Percentiles rank a stretch among this genome's conserved stretches.
Conservation (phyloP, 2,797 vertebrate species). For the Melanogrammus aeglefinus region DNA sequence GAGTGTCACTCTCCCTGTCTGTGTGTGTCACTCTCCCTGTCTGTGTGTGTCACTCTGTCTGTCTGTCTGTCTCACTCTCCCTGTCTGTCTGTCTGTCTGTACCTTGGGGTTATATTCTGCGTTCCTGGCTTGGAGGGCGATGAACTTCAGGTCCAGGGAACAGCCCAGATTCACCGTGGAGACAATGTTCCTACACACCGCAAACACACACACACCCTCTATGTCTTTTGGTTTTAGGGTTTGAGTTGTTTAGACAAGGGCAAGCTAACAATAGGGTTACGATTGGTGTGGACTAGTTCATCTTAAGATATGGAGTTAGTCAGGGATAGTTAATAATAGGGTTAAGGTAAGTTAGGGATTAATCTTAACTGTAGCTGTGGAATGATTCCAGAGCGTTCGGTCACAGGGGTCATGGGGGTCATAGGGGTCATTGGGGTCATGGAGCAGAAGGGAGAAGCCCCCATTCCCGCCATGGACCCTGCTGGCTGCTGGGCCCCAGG, state of each 20-base stretch:
- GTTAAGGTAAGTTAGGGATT: background rate
- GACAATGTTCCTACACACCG: conserved; percentile 86
- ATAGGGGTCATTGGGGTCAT: conserved; percentile 83
- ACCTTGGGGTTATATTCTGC: conserved; percentile 98
- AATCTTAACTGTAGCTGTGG: conserved; percentile 86
- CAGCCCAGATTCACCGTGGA: conserved; percentile 93
- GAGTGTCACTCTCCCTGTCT: too few species aligned
- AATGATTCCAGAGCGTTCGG: conserved; percentile 87
- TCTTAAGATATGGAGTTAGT: background rate
- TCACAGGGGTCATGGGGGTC: conserved; percentile 76
- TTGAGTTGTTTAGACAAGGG: background rate
- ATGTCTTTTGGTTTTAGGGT: background rate
- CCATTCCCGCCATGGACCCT: conserved; percentile 26
- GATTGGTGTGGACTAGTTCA: background rate
- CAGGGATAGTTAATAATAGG: background rate
- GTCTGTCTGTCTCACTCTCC: too few species aligned
- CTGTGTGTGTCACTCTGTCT: too few species aligned
- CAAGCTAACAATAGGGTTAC: background rate
- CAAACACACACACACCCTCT: conserved; percentile 11
- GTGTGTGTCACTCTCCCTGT: too few species aligned
- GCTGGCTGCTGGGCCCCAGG: conserved; percentile 17
- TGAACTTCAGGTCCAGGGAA: conserved; percentile 92
- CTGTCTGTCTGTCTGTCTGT: background rate
- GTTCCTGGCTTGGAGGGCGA: conserved; percentile 91
- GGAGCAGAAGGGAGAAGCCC: conserved; percentile 55